Evolutionary conservation across 2,888 invertebrate genomes (phyloP), one percentile per base, ranked within the genome.

Genomic region (Aspidiotus rigidus): DNA sequence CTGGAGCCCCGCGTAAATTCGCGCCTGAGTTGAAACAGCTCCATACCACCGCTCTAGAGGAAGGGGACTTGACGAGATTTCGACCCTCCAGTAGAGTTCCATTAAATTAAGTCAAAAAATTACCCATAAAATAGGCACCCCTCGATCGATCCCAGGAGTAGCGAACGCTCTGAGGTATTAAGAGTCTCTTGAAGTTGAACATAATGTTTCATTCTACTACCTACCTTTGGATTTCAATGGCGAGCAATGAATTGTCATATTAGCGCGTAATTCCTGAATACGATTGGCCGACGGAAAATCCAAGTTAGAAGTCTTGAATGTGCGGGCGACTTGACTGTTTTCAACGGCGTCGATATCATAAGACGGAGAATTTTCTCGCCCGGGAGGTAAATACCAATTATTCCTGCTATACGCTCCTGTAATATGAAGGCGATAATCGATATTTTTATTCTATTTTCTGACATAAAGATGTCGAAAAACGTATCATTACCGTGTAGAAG

Each of bases 401-500:
- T 49, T 49, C 6, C 49, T 13, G 11, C n/a, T 49, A 6, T 11
- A 13, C 11, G 49, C 11, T 11, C n/a, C 49, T 49, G 49, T 2
- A 49, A 49, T 49, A 2, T 49, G 49, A 3, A 49, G 6, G 3
- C 10, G 3, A 49, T 49, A n/a, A n/a, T 49, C n/a, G 10, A 49
- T 49, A 49, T 6, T 6, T 49, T 13, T 49, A 49, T 49, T n/a
- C 6, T 2, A 49, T 13, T 49, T 11, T 49, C 3, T 49, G 11
- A 49, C n/a, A n/a, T 2, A 49, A 49, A 49, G 49, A n/a, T 11
- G 49, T 11, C 10, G n/a, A 49, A 49, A 6, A 49, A 49, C 49
- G 49, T 13, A 49, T 13, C n/a, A 49, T 6, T 64, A 67, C 67
- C 60, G 39, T n/a, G 17, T 3, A 67, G n/a, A 28, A 67, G 13